Evolutionary conservation across 2,113 vertebrate species (phyloP).

Genomic region (Microcebus murinus): DNA sequence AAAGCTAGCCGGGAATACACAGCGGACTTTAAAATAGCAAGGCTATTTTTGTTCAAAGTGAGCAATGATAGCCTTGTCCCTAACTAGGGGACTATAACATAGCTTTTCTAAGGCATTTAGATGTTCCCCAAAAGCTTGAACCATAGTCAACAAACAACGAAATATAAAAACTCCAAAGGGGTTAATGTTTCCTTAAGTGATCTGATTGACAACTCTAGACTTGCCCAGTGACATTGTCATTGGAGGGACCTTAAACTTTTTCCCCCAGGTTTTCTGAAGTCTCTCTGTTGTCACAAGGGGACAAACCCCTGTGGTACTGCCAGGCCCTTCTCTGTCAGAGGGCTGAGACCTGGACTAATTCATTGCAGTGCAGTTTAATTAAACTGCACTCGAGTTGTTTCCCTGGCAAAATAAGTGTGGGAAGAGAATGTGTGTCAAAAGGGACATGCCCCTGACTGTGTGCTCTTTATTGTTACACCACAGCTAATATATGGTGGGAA

Average conservation of each 20-base stretch:
- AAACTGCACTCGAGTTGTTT: slow-evolving; percentile 93
- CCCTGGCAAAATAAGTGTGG: slow-evolving; percentile 97
- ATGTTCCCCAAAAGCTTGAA: slow-evolving; percentile 57
- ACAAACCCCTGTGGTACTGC: slow-evolving; percentile 88
- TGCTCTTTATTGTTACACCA: slow-evolving; percentile 92
- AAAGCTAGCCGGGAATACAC: slow-evolving; percentile 50
- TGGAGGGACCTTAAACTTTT: slow-evolving; percentile 81
- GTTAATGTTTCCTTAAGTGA: slow-evolving; percentile 49
- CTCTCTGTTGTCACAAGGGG: slow-evolving; percentile 85
- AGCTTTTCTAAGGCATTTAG: background rate
- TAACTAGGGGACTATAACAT: background rate
- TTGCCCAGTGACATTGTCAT: slow-evolving; percentile 84
- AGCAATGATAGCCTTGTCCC: background rate
- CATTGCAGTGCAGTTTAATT: slow-evolving; percentile 93
- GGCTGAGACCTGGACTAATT: slow-evolving; percentile 92
- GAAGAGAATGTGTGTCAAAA: slow-evolving; percentile 97
- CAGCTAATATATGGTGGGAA: slow-evolving; percentile 96
- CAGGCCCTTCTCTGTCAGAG: slow-evolving; percentile 89
- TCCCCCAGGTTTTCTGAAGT: slow-evolving; percentile 87
- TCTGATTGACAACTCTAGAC: slow-evolving; percentile 86
- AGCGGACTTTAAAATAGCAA: slow-evolving; percentile 41
- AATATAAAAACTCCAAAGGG: slow-evolving; percentile 62
- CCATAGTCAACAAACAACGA: slow-evolving; percentile 3
- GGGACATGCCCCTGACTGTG: slow-evolving; percentile 94
- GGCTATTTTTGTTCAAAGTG: slow-evolving; percentile 23